These are phyloP conservation scores for Naso thynnoides DNA, from an alignment of 2,797 vertebrate genomes.

Conservation along the genomic window DNA sequence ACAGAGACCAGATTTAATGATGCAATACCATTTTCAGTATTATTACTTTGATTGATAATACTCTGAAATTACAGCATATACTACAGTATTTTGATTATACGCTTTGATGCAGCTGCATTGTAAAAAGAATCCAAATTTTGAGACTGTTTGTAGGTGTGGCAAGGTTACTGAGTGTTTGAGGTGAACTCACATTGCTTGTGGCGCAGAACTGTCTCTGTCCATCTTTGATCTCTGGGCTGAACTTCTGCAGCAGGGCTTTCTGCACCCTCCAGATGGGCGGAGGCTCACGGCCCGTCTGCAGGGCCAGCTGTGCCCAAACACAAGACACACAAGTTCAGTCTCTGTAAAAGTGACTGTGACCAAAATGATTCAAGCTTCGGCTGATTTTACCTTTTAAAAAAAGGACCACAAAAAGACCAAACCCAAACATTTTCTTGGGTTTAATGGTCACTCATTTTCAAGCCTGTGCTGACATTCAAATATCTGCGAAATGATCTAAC, in stretches of 20 bases:
- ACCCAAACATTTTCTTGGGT: neutral
- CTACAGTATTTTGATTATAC: neutral
- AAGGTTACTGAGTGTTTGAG: neutral
- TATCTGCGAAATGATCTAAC: neutral
- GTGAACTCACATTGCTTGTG: constrained; percentile 92
- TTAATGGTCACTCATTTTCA: neutral
- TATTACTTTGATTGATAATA: neutral
- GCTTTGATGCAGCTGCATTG: neutral
- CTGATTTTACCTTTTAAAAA: neutral
- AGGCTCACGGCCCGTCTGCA: constrained; percentile 93
- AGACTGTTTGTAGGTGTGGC: constrained; percentile 31
- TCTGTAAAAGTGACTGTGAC: too few species aligned
- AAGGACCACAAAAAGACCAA: neutral
- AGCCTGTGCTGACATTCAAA: neutral
- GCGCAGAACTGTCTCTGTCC: constrained; percentile 96
- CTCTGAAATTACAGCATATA: neutral
- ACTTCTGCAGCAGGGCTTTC: constrained; percentile 95
- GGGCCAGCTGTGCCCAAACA: constrained; percentile 84
- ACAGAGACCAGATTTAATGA: neutral
- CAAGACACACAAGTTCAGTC: constrained; percentile 15
- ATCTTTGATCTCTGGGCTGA: constrained; percentile 96
- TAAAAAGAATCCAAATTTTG: neutral
- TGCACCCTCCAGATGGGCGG: constrained; percentile 96
- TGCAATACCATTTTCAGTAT: neutral
- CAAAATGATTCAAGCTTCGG: neutral